phyloP scores from a whole-genome alignment of 1,140 invertebrate species.

The Caenorhabditis inopinata region DNA sequence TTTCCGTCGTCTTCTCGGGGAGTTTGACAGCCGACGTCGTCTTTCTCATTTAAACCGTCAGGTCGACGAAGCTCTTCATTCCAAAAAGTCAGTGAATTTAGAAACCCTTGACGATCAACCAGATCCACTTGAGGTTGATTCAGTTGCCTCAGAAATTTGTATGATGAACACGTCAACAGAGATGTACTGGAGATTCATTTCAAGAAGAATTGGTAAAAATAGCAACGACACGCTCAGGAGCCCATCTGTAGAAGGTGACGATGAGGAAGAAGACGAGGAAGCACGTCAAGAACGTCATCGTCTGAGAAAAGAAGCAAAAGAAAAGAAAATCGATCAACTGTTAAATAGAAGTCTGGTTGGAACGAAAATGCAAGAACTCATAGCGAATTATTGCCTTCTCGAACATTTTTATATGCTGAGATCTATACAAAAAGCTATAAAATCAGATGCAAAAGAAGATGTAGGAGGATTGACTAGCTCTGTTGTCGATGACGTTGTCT shows the following conservation, averaged over 20 bases:
- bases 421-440: slow-evolving; percentile 88
- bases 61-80: slow-evolving; percentile 74
- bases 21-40: slow-evolving; percentile 77
- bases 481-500: slow-evolving; percentile 96
- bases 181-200: slow-evolving; percentile 85
- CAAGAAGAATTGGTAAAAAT: slow-evolving; percentile 74
- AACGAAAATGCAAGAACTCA: slow-evolving; percentile 77
- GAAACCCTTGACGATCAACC: slow-evolving; percentile 71
- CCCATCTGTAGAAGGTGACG: slow-evolving; percentile 38
- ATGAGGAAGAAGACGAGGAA: slow-evolving; percentile 49
- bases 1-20: slow-evolving; percentile 70
- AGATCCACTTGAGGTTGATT: slow-evolving; percentile 80
- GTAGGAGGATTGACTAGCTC: slow-evolving; percentile 73
- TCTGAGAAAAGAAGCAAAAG: slow-evolving; percentile 8
- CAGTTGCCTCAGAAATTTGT: slow-evolving; percentile 74
- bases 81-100: neutral
- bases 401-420: slow-evolving; percentile 95
- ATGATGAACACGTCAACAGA: slow-evolving; percentile 85
- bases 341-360: slow-evolving; percentile 37
- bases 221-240: neutral
- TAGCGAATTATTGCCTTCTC: slow-evolving; percentile 84
- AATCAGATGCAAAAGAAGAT: slow-evolving; percentile 76
- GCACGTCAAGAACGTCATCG: neutral
- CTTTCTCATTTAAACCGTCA: slow-evolving; percentile 75
- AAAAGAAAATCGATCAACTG: slow-evolving; percentile 39